These are phyloP conservation scores for Halictus ligatus DNA, from an alignment of 2,888 invertebrate genomes.

Conservation along the genomic window DNA sequence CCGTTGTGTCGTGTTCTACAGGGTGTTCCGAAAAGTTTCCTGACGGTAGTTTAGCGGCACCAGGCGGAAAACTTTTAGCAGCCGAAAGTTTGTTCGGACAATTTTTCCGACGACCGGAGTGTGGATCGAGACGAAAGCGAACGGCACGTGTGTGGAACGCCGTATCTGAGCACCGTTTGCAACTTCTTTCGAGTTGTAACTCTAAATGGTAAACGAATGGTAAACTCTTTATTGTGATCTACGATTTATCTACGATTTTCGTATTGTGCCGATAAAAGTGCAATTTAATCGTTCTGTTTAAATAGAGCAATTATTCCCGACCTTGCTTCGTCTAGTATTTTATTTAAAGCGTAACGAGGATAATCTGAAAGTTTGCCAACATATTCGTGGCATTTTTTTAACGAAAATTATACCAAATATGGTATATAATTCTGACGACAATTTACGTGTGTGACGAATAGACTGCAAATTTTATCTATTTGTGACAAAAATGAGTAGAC, in stretches of 20 bases:
- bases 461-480: too few relatives aligned
- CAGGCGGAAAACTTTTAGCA: neutral
- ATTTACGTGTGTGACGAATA: too few relatives aligned
- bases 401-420: too few relatives aligned
- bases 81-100: neutral
- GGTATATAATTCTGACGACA: too few relatives aligned
- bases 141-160: neutral
- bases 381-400: too few relatives aligned
- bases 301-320: neutral
- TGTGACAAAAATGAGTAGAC: too few relatives aligned
- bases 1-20: neutral
- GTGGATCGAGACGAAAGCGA: neutral
- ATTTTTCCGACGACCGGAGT: neutral
- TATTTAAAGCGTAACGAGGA: neutral
- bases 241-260: too few relatives aligned
- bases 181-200: neutral
- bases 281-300: neutral
- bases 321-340: neutral
- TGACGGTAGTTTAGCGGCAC: neutral
- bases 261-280: neutral
- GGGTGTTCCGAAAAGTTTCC: neutral
- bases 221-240: neutral
- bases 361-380: neutral
- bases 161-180: neutral
- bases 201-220: too few relatives aligned